Conservation (phyloP, 2,113 vertebrate genomes). For the Zosterops hypoxanthus region DNA sequence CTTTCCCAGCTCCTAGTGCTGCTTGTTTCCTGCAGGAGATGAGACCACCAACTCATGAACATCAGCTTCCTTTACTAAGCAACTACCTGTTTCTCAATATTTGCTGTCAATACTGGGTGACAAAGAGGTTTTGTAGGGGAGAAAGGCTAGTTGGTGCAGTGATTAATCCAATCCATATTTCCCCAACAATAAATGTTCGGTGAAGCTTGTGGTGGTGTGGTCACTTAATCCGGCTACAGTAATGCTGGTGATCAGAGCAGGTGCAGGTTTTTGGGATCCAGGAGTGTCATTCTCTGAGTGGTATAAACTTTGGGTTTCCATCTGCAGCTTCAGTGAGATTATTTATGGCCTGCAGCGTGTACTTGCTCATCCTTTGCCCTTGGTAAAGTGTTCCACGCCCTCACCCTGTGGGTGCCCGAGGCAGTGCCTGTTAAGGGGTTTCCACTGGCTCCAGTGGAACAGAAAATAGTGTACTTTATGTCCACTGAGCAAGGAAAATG, state of each 20-base stretch:
- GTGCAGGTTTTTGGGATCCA: background rate
- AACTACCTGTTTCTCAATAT: background rate
- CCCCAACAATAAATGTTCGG: background rate
- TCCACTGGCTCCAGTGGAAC: background rate
- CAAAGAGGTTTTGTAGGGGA: background rate
- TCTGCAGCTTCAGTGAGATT: background rate
- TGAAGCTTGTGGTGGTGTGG: background rate
- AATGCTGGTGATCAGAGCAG: background rate
- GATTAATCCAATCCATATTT: background rate
- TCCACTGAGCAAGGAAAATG: background rate
- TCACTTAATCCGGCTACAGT: background rate
- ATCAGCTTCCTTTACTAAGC: background rate
- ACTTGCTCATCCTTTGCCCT: conserved; percentile 1
- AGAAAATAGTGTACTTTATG: background rate
- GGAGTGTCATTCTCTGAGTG: background rate
- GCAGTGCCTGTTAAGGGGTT: background rate
- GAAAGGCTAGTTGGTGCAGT: background rate
- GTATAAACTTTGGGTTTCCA: background rate
- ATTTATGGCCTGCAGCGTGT: background rate
- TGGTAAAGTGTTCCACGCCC: background rate
- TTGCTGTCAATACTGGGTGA: background rate
- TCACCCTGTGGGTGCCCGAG: background rate
- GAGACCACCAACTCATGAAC: background rate
- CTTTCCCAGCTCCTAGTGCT: background rate
- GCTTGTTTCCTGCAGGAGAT: background rate